Conservation (phyloP, 2,888 invertebrate species). For the Eristalis pertinax region DNA sequence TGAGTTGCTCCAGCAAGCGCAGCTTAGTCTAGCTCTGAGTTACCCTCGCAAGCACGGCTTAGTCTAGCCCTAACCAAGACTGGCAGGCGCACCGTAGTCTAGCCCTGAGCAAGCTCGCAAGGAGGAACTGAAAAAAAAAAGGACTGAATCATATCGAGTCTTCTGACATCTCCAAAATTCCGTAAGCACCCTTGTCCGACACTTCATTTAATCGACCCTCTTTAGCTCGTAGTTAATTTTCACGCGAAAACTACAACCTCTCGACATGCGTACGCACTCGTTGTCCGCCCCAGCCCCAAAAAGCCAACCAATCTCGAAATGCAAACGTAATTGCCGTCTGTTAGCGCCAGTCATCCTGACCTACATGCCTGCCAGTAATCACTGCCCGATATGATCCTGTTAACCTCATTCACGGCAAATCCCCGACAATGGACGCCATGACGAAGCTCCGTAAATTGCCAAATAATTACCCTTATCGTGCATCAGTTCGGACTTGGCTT, state of each 20-base stretch:
- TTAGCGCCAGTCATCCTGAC: slow-evolving; percentile 5
- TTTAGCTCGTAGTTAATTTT: neutral
- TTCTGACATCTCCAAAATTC: too few species aligned
- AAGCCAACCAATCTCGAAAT: neutral
- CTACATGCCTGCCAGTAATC: neutral
- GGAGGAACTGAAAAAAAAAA: too few species aligned
- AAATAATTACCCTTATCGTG: slow-evolving; percentile 38
- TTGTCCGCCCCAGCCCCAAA: neutral
- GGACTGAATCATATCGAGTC: too few species aligned
- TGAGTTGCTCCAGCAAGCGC: too few species aligned
- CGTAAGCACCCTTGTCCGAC: neutral
- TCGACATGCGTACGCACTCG: neutral
- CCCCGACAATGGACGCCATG: neutral
- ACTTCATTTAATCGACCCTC: neutral
- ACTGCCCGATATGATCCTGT: neutral
- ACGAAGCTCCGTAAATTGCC: slow-evolving; percentile 32
- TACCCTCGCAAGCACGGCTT: too few species aligned
- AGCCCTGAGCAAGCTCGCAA: too few species aligned
- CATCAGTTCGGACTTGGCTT: slow-evolving; percentile 33
- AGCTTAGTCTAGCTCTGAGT: too few species aligned
- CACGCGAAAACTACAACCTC: neutral
- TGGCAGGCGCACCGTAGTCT: too few species aligned
- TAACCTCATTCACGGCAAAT: neutral
- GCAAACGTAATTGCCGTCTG: neutral
- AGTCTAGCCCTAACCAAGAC: too few species aligned